Conservation (phyloP, 2,113 vertebrate species). For the Petromus typicus region DNA sequence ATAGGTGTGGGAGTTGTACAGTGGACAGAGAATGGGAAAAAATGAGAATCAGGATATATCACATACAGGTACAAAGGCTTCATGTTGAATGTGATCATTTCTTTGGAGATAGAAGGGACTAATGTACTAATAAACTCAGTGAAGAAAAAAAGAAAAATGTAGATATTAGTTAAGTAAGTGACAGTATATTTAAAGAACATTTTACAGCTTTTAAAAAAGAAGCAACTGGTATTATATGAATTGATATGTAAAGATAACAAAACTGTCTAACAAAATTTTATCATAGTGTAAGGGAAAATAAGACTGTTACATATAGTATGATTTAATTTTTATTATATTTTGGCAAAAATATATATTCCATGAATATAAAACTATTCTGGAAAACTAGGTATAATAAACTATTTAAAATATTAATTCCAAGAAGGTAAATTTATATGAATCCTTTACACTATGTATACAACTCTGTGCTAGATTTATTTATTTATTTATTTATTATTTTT, state of each 20-base stretch:
- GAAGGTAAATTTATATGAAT: not conserved
- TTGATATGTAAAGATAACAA: not conserved
- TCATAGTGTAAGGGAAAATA: not conserved
- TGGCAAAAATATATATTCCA: not conserved
- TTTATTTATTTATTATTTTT: no score
- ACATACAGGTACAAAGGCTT: no score
- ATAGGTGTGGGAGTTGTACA: no score
- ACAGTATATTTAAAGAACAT: not conserved
- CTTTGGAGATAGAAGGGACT: no score
- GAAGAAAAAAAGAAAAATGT: no score
- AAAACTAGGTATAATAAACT: not conserved
- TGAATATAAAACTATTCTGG: not conserved
- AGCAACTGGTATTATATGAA: not conserved
- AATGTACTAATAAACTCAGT: no score
- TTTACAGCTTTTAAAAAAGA: not conserved
- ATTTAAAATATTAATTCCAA: not conserved
- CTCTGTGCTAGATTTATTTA: not conserved
- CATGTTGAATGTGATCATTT: no score
- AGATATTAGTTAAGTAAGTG: slow-evolving; percentile 9
- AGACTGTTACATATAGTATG: not conserved
- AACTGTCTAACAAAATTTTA: not conserved
- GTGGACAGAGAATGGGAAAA: no score
- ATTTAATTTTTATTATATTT: not conserved
- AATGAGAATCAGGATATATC: no score
- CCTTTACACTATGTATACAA: not conserved